Base-by-base conservation (phyloP, 2,888 invertebrate species). In the Romanomermis culicivorax region DNA sequence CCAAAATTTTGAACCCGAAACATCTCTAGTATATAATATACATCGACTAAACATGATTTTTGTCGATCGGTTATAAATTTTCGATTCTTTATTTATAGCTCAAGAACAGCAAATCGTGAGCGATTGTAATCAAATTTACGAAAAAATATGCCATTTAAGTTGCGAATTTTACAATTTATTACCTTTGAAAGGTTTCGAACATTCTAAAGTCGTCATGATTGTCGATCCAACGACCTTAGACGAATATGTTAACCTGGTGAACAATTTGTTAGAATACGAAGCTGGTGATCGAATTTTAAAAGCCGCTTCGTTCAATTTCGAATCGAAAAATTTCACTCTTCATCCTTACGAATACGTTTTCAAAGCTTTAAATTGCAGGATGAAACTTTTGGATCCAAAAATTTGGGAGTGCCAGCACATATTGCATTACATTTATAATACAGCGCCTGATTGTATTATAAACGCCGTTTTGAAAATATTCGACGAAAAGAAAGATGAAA, bases 341-440 rank as follows among this genome's bases (percentile, higher is more conserved):
- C 70, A 73, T 63, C 72, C 74, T 1, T 60, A 69, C 54, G 74
- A 75, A 59, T 75, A 75, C 63, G 65, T 74, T 27, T 73, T 74
- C 60, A 64, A 66, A 53, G 65, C 71, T 36, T 61, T 74, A 36
- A 68, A 67, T 29, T 71, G 71, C 60, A 64, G 66, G 52, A 62
- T 75, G 20, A 62, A 69, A 57, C 61, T 60, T 17, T 30, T 20
- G 17, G 25, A 36, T 20, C 53, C 52, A 4, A 25, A 42, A 56
- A 7, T n/a, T 56, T 11, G 25, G 29, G 1, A 29, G 51, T 47
- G 20, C 47, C 74, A 75, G 61, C 65, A 71, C 58, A 71, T 75
- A 56, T 68, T 75, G 36, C 72, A 73, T 57, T 75, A 74, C 61
- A 70, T 75, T 58, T 65, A 70, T 56, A 70, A 70, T 48, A 70